Conservation (phyloP, 1,140 invertebrate species). For the Manduca sexta region DNA sequence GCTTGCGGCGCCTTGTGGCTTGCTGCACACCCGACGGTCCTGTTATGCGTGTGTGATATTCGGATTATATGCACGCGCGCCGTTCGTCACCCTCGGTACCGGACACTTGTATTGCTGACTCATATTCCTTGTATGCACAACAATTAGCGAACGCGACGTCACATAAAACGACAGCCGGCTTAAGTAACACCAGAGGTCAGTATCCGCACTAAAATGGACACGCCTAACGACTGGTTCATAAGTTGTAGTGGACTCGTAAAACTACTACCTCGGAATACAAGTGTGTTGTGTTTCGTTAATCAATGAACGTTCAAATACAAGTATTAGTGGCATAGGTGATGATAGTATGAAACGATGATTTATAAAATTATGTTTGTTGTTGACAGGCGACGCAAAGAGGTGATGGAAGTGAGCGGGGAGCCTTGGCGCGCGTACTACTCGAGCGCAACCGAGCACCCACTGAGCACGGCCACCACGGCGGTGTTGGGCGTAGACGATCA, state of each 20-base stretch:
- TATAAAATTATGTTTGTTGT: conserved; percentile 19
- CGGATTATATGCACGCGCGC: conserved; percentile 7
- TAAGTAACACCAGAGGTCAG: conserved; percentile 67
- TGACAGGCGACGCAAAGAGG: conserved; percentile 62
- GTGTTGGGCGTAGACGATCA: conserved; percentile 52
- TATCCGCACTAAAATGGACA: conserved; percentile 70
- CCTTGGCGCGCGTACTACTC: conserved; percentile 64
- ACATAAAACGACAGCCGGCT: conserved; percentile 46
- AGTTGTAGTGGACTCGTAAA: conserved; percentile 65
- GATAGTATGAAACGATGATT: neutral
- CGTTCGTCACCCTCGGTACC: conserved; percentile 12
- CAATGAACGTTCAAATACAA: conserved; percentile 6
- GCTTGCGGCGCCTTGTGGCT: conserved; percentile 11
- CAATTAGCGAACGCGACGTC: conserved; percentile 61
- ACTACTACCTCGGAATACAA: conserved; percentile 62
- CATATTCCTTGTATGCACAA: conserved; percentile 48
- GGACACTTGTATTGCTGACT: conserved; percentile 56
- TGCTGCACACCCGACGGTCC: conserved; percentile 1
- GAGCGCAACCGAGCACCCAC: conserved; percentile 45
- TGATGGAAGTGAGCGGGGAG: conserved; percentile 64
- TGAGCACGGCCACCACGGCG: conserved; percentile 52
- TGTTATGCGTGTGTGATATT: conserved; percentile 12
- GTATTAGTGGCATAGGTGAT: neutral
- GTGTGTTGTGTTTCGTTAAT: conserved; percentile 63
- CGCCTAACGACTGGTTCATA: conserved; percentile 72